Conservation (phyloP, 2,113 vertebrate genomes). For the Natator depressus region DNA sequence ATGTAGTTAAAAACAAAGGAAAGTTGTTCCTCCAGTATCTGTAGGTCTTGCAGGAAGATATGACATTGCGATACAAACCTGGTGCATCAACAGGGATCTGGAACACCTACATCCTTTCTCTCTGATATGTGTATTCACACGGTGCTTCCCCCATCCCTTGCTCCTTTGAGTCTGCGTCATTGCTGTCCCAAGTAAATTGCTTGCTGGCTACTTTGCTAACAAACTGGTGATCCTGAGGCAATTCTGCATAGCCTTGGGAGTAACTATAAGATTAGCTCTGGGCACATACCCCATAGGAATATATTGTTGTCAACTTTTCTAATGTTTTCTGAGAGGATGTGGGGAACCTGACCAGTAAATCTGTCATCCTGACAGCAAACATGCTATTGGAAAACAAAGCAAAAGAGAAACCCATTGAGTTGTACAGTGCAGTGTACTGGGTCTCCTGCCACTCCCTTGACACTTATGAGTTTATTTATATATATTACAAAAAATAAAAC, state of each 20-base stretch:
- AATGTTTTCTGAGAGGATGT: background rate
- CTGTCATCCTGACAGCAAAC: constrained; percentile 33
- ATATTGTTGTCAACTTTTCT: constrained; percentile 31
- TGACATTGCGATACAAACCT: fast-evolving
- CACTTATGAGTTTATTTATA: background rate
- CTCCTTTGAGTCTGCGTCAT: background rate
- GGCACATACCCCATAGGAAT: background rate
- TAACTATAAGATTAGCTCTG: constrained; percentile 31
- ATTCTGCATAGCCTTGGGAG: constrained; percentile 18
- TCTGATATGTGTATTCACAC: fast-evolving
- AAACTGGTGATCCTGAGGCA: background rate
- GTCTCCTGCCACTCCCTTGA: background rate
- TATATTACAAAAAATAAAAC: background rate
- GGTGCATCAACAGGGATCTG: background rate
- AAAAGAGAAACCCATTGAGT: background rate
- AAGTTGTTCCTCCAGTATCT: background rate
- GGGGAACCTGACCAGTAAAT: constrained; percentile 40
- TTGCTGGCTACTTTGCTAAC: background rate
- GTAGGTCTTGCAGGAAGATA: background rate
- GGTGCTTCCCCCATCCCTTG: background rate
- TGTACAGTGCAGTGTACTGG: background rate
- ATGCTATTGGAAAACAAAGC: background rate
- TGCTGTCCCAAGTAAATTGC: constrained; percentile 28
- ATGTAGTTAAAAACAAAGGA: background rate
- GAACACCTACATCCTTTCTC: background rate